Percentiles rank a stretch among this genome's conserved stretches.
phyloP scores from a whole-genome alignment of 2,888 invertebrate genomes.

The Pachliopta kotzebuea region DNA sequence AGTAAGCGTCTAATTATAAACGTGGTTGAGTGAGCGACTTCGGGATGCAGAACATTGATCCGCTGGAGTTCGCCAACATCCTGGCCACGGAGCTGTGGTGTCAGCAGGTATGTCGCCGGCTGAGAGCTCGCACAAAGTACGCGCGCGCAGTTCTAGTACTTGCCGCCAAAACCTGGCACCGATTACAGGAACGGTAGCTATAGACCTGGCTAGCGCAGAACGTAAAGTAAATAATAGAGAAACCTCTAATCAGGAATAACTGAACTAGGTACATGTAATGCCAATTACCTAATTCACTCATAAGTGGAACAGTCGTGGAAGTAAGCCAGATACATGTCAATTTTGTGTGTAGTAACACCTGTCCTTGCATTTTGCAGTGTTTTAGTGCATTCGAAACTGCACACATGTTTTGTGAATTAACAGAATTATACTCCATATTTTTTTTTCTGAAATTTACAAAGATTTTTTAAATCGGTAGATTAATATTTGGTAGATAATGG shows the following conservation, averaged over 20 bases:
- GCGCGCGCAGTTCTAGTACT: not conserved
- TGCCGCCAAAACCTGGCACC: not conserved
- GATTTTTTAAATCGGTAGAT: no score
- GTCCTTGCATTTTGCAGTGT: not conserved
- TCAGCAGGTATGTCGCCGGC: conserved; percentile 85
- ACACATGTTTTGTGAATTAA: not conserved
- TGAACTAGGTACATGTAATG: conserved; percentile 9
- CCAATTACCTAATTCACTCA: conserved; percentile 24
- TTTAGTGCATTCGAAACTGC: not conserved
- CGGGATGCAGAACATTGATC: conserved; percentile 84
- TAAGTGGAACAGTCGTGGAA: conserved; percentile 19
- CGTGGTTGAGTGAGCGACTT: conserved; percentile 66
- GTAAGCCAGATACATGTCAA: conserved; percentile 18
- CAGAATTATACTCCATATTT: not conserved
- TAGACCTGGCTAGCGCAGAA: not conserved
- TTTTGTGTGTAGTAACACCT: conserved; percentile 7
- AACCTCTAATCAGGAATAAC: conserved; percentile 13
- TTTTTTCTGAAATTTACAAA: no score
- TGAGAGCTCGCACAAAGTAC: not conserved
- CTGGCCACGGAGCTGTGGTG: conserved; percentile 91
- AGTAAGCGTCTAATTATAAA: conserved; percentile 79
- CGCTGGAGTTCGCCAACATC: conserved; percentile 91
- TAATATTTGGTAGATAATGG: no score
- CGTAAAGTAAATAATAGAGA: not conserved
- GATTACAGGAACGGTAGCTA: not conserved